Evolutionary conservation across 2,797 vertebrate genomes (phyloP).

Genomic region (Danio choprae): DNA sequence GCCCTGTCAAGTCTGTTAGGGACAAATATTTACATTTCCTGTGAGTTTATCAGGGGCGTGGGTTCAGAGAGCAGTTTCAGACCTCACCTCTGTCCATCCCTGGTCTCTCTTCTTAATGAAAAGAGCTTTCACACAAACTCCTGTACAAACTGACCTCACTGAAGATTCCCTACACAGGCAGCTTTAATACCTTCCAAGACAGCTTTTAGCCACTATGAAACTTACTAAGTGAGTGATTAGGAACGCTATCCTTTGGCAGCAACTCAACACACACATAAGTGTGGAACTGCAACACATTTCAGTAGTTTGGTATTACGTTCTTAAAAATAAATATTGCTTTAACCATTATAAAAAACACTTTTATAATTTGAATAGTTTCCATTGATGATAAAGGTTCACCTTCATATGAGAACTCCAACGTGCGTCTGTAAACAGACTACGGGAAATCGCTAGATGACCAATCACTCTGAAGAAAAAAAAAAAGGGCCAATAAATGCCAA

Average conservation of each 20-base stretch:
- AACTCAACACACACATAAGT: not conserved
- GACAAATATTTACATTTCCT: conserved; percentile 65
- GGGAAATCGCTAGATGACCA: too few relatives aligned
- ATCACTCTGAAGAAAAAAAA: too few relatives aligned
- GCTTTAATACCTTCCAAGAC: not conserved
- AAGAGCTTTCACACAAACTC: conserved; percentile 39
- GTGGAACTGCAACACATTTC: not conserved
- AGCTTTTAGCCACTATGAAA: not conserved
- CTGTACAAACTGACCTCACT: not conserved
- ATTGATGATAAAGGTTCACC: too few relatives aligned
- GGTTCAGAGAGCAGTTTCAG: conserved; percentile 44
- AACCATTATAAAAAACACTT: too few relatives aligned
- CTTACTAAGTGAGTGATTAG: not conserved
- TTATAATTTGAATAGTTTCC: too few relatives aligned
- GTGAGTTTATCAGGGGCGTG: conserved; percentile 59
- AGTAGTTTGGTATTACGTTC: not conserved
- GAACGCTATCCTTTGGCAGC: not conserved
- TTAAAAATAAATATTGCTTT: too few relatives aligned
- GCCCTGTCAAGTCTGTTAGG: conserved; percentile 55
- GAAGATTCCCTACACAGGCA: not conserved
- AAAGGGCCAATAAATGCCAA: too few relatives aligned
- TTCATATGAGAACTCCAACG: too few relatives aligned
- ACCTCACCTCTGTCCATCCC: conserved; percentile 43
- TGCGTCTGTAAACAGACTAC: too few relatives aligned
- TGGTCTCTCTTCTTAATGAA: conserved; percentile 43